Evolutionary conservation across 2,113 vertebrate genomes (phyloP).

Genomic region (Lepidiolamprologus cunningtoni): DNA sequence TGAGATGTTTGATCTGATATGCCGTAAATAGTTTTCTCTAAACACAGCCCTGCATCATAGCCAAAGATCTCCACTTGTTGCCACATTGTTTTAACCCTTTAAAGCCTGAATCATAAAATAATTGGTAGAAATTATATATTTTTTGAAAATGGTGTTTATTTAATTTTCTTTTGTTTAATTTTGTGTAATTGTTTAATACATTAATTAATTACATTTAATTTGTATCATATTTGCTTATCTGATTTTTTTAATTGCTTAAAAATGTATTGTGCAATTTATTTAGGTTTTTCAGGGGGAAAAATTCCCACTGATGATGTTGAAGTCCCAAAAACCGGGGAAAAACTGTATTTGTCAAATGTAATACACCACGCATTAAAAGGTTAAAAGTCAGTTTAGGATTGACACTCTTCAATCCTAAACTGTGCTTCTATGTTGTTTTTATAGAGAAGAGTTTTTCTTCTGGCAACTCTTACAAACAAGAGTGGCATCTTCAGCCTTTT

Average conservation of each 20-base stretch:
- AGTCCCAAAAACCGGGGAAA: neutral
- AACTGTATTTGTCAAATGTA: neutral
- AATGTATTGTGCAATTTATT: neutral
- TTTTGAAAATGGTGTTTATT: neutral
- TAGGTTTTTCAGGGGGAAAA: neutral
- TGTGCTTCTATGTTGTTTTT: neutral
- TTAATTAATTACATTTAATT: neutral
- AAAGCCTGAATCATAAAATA: neutral
- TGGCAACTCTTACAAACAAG: neutral
- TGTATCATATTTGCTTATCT: neutral
- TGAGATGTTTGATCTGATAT: neutral
- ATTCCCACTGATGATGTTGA: neutral
- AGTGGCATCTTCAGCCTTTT: neutral
- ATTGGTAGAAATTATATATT: neutral
- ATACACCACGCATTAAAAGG: neutral
- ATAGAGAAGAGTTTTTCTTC: neutral
- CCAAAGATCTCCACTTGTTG: neutral
- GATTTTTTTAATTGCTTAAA: neutral
- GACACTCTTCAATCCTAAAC: neutral
- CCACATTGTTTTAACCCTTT: neutral
- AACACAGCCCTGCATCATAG: neutral
- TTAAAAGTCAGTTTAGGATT: neutral
- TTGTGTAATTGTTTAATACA: neutral
- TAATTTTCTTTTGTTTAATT: neutral
- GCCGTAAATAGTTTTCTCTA: neutral